These are phyloP conservation scores for Acromyrmex charruanus DNA, from an alignment of 1,140 invertebrate species.

Conservation along the genomic window DNA sequence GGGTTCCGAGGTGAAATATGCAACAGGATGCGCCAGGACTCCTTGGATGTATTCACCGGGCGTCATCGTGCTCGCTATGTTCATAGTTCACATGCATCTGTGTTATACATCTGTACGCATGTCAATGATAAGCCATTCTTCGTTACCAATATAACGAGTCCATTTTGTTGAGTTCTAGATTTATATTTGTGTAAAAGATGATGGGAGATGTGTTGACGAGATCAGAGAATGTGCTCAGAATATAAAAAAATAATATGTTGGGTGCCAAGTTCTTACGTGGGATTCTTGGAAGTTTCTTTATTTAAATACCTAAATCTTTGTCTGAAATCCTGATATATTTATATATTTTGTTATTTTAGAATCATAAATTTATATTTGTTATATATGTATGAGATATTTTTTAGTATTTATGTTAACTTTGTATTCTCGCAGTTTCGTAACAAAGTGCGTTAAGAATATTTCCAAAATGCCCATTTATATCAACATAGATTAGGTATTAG, in stretches of 20 bases:
- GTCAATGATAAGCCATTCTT: slow-evolving; percentile 16
- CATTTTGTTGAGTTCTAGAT: not conserved
- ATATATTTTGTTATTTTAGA: not conserved
- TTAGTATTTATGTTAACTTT: not conserved
- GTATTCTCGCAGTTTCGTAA: not conserved
- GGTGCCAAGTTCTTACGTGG: not conserved
- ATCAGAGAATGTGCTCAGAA: not conserved
- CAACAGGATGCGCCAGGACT: slow-evolving; percentile 80
- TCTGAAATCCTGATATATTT: not conserved
- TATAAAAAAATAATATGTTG: not conserved
- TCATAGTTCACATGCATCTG: not conserved
- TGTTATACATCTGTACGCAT: slow-evolving; percentile 39
- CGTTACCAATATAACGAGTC: slow-evolving; percentile 1
- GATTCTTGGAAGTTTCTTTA: not conserved
- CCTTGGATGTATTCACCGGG: slow-evolving; percentile 56
- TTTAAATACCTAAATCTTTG: not conserved
- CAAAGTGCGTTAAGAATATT: not conserved
- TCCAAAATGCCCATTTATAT: not conserved
- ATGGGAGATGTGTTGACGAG: not conserved
- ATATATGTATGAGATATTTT: not conserved
- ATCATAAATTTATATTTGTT: not conserved
- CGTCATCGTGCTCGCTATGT: slow-evolving; percentile 73
- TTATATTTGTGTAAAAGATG: slow-evolving; percentile 19
- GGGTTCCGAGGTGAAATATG: slow-evolving; percentile 83
- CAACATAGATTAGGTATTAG: too few relatives aligned